Conservation (phyloP, 2,888 invertebrate genomes). For the Leptopterna dolabrata region DNA sequence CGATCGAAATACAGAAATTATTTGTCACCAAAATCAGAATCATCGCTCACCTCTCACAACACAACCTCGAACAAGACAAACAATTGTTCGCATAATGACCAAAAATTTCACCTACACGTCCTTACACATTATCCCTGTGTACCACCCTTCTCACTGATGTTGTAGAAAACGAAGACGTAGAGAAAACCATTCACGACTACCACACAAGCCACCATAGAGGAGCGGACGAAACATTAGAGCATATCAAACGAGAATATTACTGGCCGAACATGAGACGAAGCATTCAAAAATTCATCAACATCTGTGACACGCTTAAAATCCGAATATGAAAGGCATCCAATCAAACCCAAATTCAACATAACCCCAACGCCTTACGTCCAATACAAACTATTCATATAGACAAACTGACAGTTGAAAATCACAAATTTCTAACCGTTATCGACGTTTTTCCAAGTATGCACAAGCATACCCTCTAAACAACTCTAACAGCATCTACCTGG, state of each 20-base stretch:
- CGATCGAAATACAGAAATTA: neutral
- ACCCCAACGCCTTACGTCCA: constrained; percentile 59
- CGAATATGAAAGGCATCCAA: constrained; percentile 61
- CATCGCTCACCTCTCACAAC: neutral
- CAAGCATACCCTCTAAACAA: constrained; percentile 45
- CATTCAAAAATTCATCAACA: constrained; percentile 58
- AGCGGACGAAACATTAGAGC: constrained; percentile 58
- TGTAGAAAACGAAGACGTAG: constrained; percentile 19
- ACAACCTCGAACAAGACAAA: constrained; percentile 10
- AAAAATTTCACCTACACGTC: neutral
- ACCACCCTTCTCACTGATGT: constrained; percentile 37
- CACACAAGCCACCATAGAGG: constrained; percentile 59
- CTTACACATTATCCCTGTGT: constrained; percentile 1
- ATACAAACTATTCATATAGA: constrained; percentile 60
- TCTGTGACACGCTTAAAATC: constrained; percentile 58
- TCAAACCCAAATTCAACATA: too few species aligned
- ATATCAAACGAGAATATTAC: constrained; percentile 57
- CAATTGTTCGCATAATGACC: neutral
- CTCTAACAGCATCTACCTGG: neutral
- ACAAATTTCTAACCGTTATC: too few species aligned
- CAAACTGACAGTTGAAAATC: constrained; percentile 41
- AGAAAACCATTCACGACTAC: constrained; percentile 52
- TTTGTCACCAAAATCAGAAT: constrained; percentile 3
- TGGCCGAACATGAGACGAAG: constrained; percentile 56
- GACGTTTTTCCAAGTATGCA: constrained; percentile 59